phyloP scores from a whole-genome alignment of 2,888 invertebrate genomes.

The Beris chalybata region DNA sequence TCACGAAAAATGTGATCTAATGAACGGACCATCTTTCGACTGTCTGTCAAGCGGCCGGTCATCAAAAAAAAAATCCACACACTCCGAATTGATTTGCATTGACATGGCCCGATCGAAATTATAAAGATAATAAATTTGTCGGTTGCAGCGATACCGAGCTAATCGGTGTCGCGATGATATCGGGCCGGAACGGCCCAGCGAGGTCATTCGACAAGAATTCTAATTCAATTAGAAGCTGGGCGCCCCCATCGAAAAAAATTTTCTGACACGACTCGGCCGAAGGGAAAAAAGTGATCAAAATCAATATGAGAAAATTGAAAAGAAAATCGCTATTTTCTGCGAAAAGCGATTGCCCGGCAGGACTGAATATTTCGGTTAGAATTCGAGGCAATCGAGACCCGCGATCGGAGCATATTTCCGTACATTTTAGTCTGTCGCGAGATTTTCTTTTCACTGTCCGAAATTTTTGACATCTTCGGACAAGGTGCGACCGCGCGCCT shows the following conservation, averaged over 20 bases:
- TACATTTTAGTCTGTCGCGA: neutral
- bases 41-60: too few species aligned
- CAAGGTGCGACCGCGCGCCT: conserved; percentile 29
- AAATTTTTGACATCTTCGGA: conserved; percentile 20
- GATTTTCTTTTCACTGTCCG: conserved; percentile 14
- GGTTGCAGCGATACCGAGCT: neutral
- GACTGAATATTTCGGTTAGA: neutral
- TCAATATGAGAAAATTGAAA: conserved; percentile 14
- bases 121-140: neutral
- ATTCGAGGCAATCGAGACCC: neutral
- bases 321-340: neutral
- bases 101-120: too few species aligned
- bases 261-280: neutral
- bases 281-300: conserved; percentile 27
- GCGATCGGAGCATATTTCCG: neutral
- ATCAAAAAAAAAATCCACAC: too few species aligned
- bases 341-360: neutral
- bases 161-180: neutral
- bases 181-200: neutral
- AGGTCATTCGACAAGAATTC: conserved; percentile 1
- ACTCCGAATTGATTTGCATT: too few species aligned
- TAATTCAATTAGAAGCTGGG: conserved; percentile 23
- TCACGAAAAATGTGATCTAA: conserved; percentile 10
- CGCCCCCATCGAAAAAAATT: neutral
- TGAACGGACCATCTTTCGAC: neutral